Evolutionary conservation across 2,888 invertebrate species (phyloP), one percentile per base, ranked within the genome.

Genomic region (Epirrita christyi): DNA sequence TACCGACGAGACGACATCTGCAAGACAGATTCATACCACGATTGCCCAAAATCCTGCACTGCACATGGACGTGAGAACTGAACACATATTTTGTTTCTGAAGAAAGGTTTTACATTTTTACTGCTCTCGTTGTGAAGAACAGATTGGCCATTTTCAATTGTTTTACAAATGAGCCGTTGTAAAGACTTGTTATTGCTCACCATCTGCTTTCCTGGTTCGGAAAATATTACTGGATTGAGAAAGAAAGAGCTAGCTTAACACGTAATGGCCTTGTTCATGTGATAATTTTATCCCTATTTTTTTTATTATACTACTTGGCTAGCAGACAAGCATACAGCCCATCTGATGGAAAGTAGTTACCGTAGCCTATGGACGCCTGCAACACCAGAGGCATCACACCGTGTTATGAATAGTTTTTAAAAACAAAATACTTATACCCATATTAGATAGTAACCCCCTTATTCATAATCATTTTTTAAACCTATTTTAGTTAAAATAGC

Each of bases 1-100:
- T 71, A 68, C 82, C 83, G 81, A 61, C 68, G 58, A 83, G 81
- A 61, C 68, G 58, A 83, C 91, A 91, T 89, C 84, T 91, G 91
- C 87, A 84, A 74, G 70, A 71, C 91, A 91, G 86, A 89, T 87
- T 86, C 81, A 70, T 66, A 59, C 58, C 65, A 66, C 74, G 71
- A 76, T 83, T 87, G 80, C 82, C 89, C 78, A 88, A 90, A 91
- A 89, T 80, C 74, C 84, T 85, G 85, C 83, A 75, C 72, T 76
- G 80, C 90, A 90, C 78, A 85, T 90, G 90, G 80, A 84, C 83
- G 86, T 88, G 88, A 81, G 87, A 88, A 88, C 81, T 66, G 66
- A 71, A 75, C 76, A 21, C 4, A 21, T 21, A 80, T 81, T 83
- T 82, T 80, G 81, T 81, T 78, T 65, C 67, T 67, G 64, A 79